These are phyloP conservation scores for Agriopis marginaria DNA, from an alignment of 2,888 invertebrate genomes.

Conservation along the genomic window DNA sequence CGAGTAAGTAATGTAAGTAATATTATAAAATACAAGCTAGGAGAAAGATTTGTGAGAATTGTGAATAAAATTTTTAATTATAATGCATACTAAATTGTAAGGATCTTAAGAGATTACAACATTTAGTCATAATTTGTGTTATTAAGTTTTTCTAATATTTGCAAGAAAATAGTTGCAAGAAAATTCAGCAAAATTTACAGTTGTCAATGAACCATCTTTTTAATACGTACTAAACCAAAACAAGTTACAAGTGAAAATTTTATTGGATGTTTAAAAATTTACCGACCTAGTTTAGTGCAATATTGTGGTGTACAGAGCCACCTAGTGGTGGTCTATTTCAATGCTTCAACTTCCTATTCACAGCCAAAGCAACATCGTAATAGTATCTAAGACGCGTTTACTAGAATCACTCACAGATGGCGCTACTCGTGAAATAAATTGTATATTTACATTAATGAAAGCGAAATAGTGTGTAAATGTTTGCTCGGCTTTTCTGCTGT, in stretches of 20 bases:
- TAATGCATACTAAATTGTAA: background rate
- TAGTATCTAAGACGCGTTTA: slow-evolving; percentile 15
- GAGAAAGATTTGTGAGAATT: slow-evolving; percentile 1
- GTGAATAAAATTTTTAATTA: background rate
- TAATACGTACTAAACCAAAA: background rate
- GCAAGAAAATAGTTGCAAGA: too few relatives aligned
- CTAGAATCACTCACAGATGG: slow-evolving; percentile 57
- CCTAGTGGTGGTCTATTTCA: slow-evolving; percentile 44
- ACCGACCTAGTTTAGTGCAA: background rate
- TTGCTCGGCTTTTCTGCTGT: slow-evolving; percentile 61
- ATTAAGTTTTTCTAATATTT: too few relatives aligned
- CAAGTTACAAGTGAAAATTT: background rate
- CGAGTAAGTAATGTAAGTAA: background rate
- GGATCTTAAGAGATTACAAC: background rate
- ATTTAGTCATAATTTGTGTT: background rate
- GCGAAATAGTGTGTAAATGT: slow-evolving; percentile 45
- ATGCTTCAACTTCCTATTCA: background rate
- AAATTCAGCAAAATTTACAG: too few relatives aligned
- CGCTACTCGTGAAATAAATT: slow-evolving; percentile 46
- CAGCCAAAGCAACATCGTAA: background rate
- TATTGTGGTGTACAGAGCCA: slow-evolving; percentile 42
- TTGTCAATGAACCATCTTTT: too few relatives aligned
- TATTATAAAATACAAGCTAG: background rate
- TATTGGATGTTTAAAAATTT: background rate
- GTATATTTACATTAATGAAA: slow-evolving; percentile 41